Percentiles rank a stretch among this genome's conserved stretches.
Evolutionary conservation across 2,113 vertebrate species (phyloP).

Genomic region (Phalacrocorax carbo): DNA sequence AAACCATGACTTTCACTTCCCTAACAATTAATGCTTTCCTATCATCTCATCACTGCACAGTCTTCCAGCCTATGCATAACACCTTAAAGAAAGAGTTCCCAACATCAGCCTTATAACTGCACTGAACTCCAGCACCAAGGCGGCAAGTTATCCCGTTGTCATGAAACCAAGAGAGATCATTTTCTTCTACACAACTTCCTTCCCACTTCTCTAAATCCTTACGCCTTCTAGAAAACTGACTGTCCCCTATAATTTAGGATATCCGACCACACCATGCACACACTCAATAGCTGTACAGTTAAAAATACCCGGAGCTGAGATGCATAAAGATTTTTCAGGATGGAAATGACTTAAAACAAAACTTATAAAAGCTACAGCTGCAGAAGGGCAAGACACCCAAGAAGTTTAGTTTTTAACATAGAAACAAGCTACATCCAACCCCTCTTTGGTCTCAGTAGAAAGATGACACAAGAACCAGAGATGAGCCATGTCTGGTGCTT

Average conservation of each 20-base stretch:
- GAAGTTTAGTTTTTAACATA: neutral
- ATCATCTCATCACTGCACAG: neutral
- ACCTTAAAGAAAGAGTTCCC: neutral
- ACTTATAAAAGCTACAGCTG: neutral
- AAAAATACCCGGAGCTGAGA: neutral
- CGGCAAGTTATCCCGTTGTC: neutral
- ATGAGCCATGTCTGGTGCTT: rapidly evolving
- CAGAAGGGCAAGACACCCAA: neutral
- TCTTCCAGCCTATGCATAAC: neutral
- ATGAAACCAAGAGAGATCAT: neutral
- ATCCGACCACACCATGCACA: rapidly evolving
- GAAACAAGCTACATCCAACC: rapidly evolving
- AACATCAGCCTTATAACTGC: neutral
- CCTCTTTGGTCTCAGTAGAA: neutral
- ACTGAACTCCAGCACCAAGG: neutral
- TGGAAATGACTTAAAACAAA: neutral
- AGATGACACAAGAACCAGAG: neutral
- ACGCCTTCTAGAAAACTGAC: neutral
- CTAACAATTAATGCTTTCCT: neutral
- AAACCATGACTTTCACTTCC: neutral
- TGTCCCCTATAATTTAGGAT: neutral
- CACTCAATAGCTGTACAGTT: neutral
- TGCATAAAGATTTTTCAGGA: neutral
- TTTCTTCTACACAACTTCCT: neutral
- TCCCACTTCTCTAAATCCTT: neutral